These are phyloP conservation scores for Epirrhoe tristata DNA, from an alignment of 2,888 invertebrate genomes.

Conservation along the genomic window DNA sequence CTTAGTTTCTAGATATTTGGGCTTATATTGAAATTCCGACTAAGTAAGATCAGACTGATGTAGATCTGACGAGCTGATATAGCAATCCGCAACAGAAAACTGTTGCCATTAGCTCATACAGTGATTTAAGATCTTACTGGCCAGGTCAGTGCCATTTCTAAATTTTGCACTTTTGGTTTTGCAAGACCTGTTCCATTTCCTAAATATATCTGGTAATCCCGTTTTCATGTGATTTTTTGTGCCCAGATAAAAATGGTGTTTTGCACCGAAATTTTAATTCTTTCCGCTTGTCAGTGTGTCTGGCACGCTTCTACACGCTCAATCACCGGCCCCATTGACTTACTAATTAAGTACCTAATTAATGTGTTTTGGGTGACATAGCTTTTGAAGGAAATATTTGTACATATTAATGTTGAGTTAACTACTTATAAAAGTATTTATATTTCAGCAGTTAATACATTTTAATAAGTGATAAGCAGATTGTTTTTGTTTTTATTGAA, in stretches of 20 bases:
- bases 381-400: conserved; percentile 21
- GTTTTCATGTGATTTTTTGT: conserved; percentile 28
- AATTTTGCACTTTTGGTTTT: conserved; percentile 24
- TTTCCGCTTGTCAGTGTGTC: conserved; percentile 54
- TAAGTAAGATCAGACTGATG: conserved; percentile 17
- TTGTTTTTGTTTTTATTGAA: too few relatives aligned
- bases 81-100: conserved; percentile 13
- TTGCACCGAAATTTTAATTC: conserved; percentile 41
- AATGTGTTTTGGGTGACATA: conserved; percentile 39
- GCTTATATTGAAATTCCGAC: conserved; percentile 54
- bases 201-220: conserved; percentile 18
- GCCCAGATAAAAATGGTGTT: conserved; percentile 43
- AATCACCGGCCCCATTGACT: conserved; percentile 43
- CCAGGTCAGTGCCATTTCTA: conserved; percentile 39
- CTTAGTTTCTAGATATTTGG: conserved; percentile 65
- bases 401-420: not conserved
- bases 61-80: conserved; percentile 11
- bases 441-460: too few relatives aligned
- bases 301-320: conserved; percentile 57
- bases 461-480: too few relatives aligned
- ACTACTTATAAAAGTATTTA: too few relatives aligned
- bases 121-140: conserved; percentile 15
- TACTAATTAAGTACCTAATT: conserved; percentile 48
- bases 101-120: conserved; percentile 15
- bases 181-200: conserved; percentile 17